Base-by-base conservation (phyloP, 2,797 vertebrate species). In the Dicrostonyx torquatus region DNA sequence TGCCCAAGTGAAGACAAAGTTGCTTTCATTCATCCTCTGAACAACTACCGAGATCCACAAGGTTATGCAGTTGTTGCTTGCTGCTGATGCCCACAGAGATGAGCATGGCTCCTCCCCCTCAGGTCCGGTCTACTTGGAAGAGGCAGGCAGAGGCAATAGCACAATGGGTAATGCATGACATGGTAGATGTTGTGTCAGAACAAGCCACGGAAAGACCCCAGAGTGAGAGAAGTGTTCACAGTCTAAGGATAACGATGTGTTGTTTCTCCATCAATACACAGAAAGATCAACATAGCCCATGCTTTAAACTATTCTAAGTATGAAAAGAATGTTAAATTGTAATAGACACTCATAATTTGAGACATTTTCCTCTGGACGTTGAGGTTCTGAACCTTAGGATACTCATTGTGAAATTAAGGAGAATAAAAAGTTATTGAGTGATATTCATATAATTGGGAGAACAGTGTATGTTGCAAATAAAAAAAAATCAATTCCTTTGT, bases 251-350 rank as follows among this genome's bases (percentile, higher is more conserved):
- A 58, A 18, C 34, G 60, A 48, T 4, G 2, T 73, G 13, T 10
- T 37, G 26, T 76, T 75, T 92, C 66, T 31, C 14, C 55, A 20
- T 40, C 15, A 29, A 58, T 9, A 34, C 12, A 14, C 4, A 12
- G 14, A 34, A 45, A 50, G 3, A 4, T 48, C 50, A 45, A 76
- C 50, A 75, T 76, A 55, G 29, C 31, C 55, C 60, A 85, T 77
- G 58, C 87, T 55, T 91, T 92, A n/a, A 43, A 58, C 43, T 43
- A 80, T 6, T 50, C 45, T 94, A 53, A 50, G 13, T 34, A 66
- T 29, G 75, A 89, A n/a, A 6, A 53, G n/a, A 17, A 66, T 91
- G n/a, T 93, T 72, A 34, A 83, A 86, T 82, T 96, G 78, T 40
- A 82, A 45, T 50, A 34, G 40, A 55, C 53, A 76, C 40, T 4